Percentiles rank a stretch among this genome's conserved stretches.
phyloP scores from a whole-genome alignment of 2,797 vertebrate species.

The Apodemus agrarius region DNA sequence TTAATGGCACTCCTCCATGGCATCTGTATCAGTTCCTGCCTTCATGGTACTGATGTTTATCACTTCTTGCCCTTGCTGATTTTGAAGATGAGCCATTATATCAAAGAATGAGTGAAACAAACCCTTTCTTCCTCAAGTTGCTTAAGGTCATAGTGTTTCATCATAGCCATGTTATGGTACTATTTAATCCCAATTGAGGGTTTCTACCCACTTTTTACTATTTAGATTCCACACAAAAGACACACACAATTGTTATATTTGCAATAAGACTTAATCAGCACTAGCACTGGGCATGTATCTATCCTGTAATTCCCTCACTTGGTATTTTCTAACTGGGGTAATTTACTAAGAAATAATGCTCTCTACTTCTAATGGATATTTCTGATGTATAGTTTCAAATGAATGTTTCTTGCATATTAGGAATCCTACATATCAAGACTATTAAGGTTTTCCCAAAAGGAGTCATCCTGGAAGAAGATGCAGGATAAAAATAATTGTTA shows the following conservation, averaged over 20 bases:
- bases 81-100: not conserved
- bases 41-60: not conserved
- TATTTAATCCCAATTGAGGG: no score
- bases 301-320: not conserved
- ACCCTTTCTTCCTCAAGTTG: no score
- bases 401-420: not conserved
- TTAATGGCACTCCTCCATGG: not conserved
- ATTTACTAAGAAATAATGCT: not conserved
- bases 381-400: not conserved
- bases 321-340: not conserved
- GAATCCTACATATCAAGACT: not conserved
- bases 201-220: no score
- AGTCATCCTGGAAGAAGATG: not conserved
- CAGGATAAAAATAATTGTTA: not conserved
- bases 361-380: not conserved
- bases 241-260: no score
- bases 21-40: not conserved
- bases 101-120: not conserved
- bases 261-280: no score
- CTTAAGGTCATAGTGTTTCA: no score
- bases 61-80: not conserved
- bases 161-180: no score
- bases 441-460: not conserved
- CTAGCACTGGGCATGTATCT: no score
- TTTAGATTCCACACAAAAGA: no score